Evolutionary conservation across 2,888 invertebrate species (phyloP).

Genomic region (Xanthia togata): DNA sequence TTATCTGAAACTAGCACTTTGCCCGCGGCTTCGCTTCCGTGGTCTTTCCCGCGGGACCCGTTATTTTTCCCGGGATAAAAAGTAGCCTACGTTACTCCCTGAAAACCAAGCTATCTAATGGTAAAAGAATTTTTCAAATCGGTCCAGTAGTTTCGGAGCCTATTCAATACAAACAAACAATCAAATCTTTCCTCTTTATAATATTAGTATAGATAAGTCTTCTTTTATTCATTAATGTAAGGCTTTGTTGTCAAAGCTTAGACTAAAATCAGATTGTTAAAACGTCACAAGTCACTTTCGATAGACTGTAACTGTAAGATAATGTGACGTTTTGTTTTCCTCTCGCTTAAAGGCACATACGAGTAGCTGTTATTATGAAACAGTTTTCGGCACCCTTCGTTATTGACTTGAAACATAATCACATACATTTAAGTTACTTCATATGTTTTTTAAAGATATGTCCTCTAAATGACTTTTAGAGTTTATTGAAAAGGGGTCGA

Average conservation of each 20-base stretch:
- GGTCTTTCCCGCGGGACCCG: too few relatives aligned
- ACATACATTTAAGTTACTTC: not conserved
- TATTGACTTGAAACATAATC: not conserved
- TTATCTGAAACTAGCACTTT: too few relatives aligned
- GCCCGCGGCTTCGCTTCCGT: too few relatives aligned
- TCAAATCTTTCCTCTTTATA: too few relatives aligned
- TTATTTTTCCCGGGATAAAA: too few relatives aligned
- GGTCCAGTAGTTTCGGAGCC: too few relatives aligned
- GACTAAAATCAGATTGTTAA: not conserved
- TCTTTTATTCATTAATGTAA: not conserved
- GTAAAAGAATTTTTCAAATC: too few relatives aligned
- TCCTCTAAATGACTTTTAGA: not conserved
- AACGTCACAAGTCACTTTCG: constrained; percentile 5
- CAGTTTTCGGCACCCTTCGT: not conserved
- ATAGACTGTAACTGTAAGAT: not conserved
- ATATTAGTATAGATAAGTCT: too few relatives aligned
- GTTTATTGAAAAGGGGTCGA: not conserved
- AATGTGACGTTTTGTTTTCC: constrained; percentile 2
- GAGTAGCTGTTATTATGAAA: constrained; percentile 25
- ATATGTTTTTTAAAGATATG: not conserved
- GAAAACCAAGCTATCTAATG: too few relatives aligned
- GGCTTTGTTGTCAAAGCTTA: not conserved
- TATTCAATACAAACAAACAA: too few relatives aligned
- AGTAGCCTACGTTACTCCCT: too few relatives aligned
- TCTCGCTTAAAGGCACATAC: constrained; percentile 4